Evolutionary conservation across 2,113 vertebrate species (phyloP).

Genomic region (Ctenodactylus gundi): DNA sequence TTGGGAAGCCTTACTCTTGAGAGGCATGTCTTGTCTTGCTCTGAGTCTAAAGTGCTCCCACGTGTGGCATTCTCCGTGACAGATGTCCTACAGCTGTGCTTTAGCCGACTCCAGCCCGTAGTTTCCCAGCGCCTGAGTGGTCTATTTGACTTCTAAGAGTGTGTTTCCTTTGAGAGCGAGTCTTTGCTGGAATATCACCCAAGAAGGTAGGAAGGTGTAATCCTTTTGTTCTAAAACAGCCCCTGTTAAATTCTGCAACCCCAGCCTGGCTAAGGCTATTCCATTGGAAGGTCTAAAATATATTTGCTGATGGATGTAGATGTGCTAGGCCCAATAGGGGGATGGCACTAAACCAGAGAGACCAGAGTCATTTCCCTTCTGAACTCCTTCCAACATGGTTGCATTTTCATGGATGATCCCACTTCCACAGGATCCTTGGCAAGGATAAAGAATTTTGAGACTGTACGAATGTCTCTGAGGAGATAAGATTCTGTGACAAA

Average conservation of each 20-base stretch:
- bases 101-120: conserved; percentile 75
- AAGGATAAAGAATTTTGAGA: conserved; percentile 34
- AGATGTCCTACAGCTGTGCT: conserved; percentile 75
- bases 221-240: conserved; percentile 70
- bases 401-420: not conserved
- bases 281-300: not conserved
- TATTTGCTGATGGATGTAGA: not conserved
- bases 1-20: conserved; percentile 78
- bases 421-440: not conserved
- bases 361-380: not conserved
- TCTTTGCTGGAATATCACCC: conserved; percentile 63
- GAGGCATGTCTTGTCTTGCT: conserved; percentile 76
- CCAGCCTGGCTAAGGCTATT: not conserved
- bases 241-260: not conserved
- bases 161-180: conserved; percentile 64
- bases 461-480: not conserved
- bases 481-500: not conserved
- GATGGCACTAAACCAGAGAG: not conserved
- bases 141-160: conserved; percentile 70
- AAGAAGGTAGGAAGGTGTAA: conserved; percentile 44
- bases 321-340: not conserved
- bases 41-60: conserved; percentile 75
- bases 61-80: conserved; percentile 76
- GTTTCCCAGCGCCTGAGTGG: conserved; percentile 68
- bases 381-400: not conserved